phyloP scores from a whole-genome alignment of 2,797 vertebrate genomes.

The Phylloscopus collybita region DNA sequence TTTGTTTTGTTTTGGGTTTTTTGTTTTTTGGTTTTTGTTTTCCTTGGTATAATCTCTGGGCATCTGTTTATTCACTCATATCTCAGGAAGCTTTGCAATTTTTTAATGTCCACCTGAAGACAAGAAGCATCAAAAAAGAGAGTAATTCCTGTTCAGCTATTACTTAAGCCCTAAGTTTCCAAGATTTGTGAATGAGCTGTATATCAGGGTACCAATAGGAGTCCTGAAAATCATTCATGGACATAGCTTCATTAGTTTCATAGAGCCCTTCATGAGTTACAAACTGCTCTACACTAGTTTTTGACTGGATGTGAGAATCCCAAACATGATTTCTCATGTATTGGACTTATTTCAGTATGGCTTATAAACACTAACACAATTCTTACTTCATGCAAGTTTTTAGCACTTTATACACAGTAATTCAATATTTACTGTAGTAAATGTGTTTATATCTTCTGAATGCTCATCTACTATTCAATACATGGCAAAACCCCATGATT shows the following conservation, averaged over 20 bases:
- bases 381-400: background rate
- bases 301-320: background rate
- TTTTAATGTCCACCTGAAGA: background rate
- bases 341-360: background rate
- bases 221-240: background rate
- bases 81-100: background rate
- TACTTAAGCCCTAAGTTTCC: background rate
- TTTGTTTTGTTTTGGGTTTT: too few relatives aligned
- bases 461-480: background rate
- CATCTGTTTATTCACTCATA: background rate
- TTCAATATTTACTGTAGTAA: background rate
- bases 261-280: background rate
- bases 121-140: background rate
- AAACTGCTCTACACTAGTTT: background rate
- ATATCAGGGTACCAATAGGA: background rate
- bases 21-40: background rate
- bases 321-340: background rate
- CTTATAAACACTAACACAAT: background rate
- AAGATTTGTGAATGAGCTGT: background rate
- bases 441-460: background rate
- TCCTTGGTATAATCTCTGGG: background rate
- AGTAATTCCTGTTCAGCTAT: background rate
- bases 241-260: background rate
- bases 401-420: background rate
- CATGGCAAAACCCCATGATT: background rate